phyloP scores from a whole-genome alignment of 2,888 invertebrate species.

The Hesperia comma region DNA sequence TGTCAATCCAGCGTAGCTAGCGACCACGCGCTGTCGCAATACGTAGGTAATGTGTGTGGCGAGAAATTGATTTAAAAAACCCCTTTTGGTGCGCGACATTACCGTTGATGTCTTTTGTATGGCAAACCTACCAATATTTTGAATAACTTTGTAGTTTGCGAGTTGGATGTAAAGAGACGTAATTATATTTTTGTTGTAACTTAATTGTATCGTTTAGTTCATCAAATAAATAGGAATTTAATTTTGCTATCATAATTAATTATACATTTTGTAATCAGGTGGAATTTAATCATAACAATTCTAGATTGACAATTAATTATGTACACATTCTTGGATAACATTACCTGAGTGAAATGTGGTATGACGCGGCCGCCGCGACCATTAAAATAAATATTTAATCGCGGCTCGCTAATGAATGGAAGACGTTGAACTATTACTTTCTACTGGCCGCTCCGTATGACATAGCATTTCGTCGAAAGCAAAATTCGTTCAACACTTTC shows the following conservation, averaged over 20 bases:
- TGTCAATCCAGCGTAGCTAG: background rate
- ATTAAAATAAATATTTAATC: slow-evolving; percentile 41
- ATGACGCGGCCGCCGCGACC: slow-evolving; percentile 4
- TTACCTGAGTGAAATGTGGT: slow-evolving; percentile 11
- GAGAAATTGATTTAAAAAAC: background rate
- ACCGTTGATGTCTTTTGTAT: slow-evolving; percentile 52
- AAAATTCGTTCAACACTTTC: slow-evolving; percentile 81
- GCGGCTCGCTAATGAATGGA: slow-evolving; percentile 49
- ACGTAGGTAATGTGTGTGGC: background rate
- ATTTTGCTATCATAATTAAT: background rate
- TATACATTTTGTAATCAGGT: background rate
- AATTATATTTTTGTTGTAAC: background rate
- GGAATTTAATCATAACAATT: slow-evolving; percentile 5
- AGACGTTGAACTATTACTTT: slow-evolving; percentile 71
- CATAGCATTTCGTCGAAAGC: slow-evolving; percentile 72
- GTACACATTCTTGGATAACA: slow-evolving; percentile 12
- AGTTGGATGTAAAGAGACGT: background rate
- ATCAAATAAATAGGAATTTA: background rate
- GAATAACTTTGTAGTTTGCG: slow-evolving; percentile 3
- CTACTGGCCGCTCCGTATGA: slow-evolving; percentile 63
- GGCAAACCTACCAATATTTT: slow-evolving; percentile 31
- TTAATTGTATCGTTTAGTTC: background rate
- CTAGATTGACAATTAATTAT: slow-evolving; percentile 14
- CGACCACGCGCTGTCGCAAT: background rate
- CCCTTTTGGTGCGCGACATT: background rate